Evolutionary conservation across 2,888 invertebrate genomes (phyloP), one percentile per base, ranked within the genome.

Genomic region (Cheilosia soror): DNA sequence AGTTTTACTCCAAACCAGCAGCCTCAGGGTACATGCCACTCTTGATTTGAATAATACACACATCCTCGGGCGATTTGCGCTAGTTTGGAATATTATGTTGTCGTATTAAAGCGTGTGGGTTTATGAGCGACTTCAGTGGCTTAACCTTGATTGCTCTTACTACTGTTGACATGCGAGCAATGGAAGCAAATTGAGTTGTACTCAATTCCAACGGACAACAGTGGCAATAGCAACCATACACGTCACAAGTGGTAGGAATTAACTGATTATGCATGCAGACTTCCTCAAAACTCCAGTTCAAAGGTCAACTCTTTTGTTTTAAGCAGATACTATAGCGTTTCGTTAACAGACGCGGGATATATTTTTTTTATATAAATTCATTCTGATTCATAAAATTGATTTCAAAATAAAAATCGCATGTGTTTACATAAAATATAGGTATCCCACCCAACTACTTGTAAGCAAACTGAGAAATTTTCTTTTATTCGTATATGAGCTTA

Each of bases 61-160:
- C 5, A 51, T 27, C 29, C 51, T 27, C 51, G 27, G 51, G 27
- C 51, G 27, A 6, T 47, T n/a, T 47, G 15, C 6, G 44, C 7
- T 6, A 27, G 27, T 13, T 51, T 51, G 13, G 5, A 3, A 1
- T 13, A n/a, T 11, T 20, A 47, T 15, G 15, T 47, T 47, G 27
- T 5, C 27, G 13, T 2, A 29, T 29, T 13, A 25, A 13, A 4
- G 27, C 13, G 27, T 5, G 51, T 51, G 51, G 51, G 51, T 29
- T 29, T 11, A 5, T 29, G 13, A 29, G 5, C 27, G 27, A 29
- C 13, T 27, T n/a, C 51, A 51, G 51, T 51, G 51, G 29, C 11
- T 27, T 51, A 27, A 51, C 51, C 51, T 51, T 51, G 51, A 51
- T 51, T 11, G 5, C 5, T 51, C 13, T 13, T 27, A 51, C 51